These are phyloP conservation scores for Lutjanus erythropterus DNA, from an alignment of 2,113 vertebrate genomes.

Conservation along the genomic window DNA sequence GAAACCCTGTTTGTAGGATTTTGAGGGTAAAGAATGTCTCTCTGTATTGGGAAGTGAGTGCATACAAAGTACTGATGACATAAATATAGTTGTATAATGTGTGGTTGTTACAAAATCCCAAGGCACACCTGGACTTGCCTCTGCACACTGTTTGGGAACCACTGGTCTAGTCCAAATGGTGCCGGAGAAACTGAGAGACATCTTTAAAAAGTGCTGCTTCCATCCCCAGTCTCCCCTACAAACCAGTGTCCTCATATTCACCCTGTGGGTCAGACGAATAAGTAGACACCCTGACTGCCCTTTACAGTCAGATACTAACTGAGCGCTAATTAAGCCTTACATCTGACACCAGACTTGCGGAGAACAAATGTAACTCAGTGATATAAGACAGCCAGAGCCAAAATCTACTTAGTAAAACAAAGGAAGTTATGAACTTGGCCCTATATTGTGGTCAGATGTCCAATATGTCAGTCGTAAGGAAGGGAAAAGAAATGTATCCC, in stretches of 20 bases:
- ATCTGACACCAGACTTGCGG: neutral
- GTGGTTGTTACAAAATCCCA: too few relatives aligned
- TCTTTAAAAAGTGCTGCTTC: too few relatives aligned
- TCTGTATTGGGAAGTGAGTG: too few relatives aligned
- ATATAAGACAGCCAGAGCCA: neutral
- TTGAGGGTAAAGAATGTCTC: too few relatives aligned
- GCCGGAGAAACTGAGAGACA: too few relatives aligned
- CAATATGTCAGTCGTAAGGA: neutral
- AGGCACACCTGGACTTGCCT: too few relatives aligned
- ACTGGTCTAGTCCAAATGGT: too few relatives aligned
- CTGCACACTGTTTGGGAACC: too few relatives aligned
- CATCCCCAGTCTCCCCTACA: too few relatives aligned
- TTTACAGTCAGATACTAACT: neutral
- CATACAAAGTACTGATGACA: too few relatives aligned
- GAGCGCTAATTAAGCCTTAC: conserved; percentile 14
- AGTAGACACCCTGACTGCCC: neutral
- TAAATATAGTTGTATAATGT: too few relatives aligned
- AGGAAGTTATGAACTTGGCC: neutral
- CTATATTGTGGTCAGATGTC: neutral
- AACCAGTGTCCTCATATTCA: neutral
- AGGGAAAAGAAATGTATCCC: neutral
- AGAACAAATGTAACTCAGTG: neutral
- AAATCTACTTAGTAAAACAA: neutral
- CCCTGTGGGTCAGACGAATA: neutral
- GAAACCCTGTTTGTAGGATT: too few relatives aligned